These are phyloP conservation scores for Metopolophium dirhodum DNA, from an alignment of 1,140 invertebrate genomes.

Conservation along the genomic window DNA sequence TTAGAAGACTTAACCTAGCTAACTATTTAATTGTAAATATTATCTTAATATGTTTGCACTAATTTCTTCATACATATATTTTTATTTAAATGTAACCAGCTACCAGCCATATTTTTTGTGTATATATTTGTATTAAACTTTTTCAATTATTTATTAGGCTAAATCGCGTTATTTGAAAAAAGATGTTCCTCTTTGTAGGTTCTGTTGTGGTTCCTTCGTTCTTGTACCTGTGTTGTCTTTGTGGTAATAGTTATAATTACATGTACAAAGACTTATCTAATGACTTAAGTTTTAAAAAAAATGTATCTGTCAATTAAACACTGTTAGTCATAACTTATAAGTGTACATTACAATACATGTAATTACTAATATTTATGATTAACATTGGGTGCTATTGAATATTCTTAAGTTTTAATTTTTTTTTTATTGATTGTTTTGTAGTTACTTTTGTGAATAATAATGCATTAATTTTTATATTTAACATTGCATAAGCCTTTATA, in stretches of 20 bases:
- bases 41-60: background rate
- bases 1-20: background rate
- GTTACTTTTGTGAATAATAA: background rate
- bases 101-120: background rate
- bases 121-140: background rate
- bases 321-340: background rate
- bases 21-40: conserved; percentile 7
- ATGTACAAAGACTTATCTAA: background rate
- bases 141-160: background rate
- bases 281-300: background rate
- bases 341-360: background rate
- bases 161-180: background rate
- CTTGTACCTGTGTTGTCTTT: conserved; percentile 33
- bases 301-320: conserved; percentile 14
- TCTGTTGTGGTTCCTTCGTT: conserved; percentile 43
- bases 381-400: conserved; percentile 40
- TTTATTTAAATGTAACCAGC: background rate
- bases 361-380: background rate
- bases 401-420: background rate
- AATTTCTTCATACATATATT: background rate
- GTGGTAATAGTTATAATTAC: conserved; percentile 2
- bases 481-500: conserved; percentile 13
- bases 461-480: background rate
- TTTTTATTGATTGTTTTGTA: background rate
- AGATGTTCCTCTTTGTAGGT: conserved; percentile 38